Evolutionary conservation across 2,888 invertebrate genomes (phyloP).

Genomic region (Lumbricus terrestris): DNA sequence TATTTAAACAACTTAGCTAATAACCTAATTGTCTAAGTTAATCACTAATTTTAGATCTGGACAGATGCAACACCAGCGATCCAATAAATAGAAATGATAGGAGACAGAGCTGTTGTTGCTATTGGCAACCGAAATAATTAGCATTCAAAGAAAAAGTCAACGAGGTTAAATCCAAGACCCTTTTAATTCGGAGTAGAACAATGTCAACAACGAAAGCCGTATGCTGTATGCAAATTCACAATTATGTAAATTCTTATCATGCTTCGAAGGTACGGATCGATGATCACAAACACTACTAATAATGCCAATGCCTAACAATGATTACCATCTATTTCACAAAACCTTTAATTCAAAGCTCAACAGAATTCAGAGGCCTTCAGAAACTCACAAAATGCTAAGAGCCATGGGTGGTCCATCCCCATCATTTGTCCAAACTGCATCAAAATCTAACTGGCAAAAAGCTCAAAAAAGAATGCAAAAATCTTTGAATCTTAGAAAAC

Average conservation of each 20-base stretch:
- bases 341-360: neutral
- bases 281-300: neutral
- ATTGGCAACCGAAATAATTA: neutral
- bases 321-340: neutral
- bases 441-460: neutral
- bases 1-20: neutral
- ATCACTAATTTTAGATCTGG: neutral
- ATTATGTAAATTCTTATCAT: neutral
- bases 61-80: neutral
- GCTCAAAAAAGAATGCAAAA: neutral
- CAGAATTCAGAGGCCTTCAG: neutral
- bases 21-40: constrained; percentile 3
- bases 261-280: neutral
- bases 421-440: neutral
- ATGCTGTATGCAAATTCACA: neutral
- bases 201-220: neutral
- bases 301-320: constrained; percentile 11
- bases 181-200: neutral
- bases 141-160: neutral
- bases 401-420: too few species aligned
- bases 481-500: neutral
- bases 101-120: too few species aligned
- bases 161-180: neutral
- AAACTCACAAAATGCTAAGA: neutral
- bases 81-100: neutral